These are phyloP conservation scores for Strigamia transsilvanica DNA, from an alignment of 2,888 invertebrate genomes.

Conservation along the genomic window DNA sequence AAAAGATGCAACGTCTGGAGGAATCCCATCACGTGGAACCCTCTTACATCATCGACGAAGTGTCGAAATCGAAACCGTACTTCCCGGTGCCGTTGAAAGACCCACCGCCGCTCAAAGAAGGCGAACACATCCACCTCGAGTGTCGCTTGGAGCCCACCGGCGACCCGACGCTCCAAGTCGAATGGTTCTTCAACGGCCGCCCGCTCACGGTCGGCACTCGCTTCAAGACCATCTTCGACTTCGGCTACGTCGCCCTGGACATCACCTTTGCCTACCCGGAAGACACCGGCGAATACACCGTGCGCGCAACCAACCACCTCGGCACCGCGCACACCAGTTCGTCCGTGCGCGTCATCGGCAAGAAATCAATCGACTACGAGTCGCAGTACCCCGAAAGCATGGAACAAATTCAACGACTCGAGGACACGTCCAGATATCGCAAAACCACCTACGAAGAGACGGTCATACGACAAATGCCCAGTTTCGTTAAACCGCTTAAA, in stretches of 20 bases:
- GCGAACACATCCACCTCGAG: constrained; percentile 89
- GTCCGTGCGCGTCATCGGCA: constrained; percentile 74
- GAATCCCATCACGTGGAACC: constrained; percentile 85
- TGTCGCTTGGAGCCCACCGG: constrained; percentile 94
- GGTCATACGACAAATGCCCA: constrained; percentile 83
- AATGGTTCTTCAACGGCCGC: constrained; percentile 92
- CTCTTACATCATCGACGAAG: constrained; percentile 88
- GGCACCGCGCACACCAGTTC: constrained; percentile 92
- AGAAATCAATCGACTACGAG: constrained; percentile 74
- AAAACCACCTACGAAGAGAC: constrained; percentile 81
- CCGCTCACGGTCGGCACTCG: constrained; percentile 81
- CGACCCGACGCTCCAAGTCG: constrained; percentile 93
- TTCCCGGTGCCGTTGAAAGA: constrained; percentile 89
- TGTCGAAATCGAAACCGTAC: constrained; percentile 92
- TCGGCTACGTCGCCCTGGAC: constrained; percentile 95
- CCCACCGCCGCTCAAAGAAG: constrained; percentile 84
- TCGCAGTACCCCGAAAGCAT: constrained; percentile 91
- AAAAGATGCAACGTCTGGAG: constrained; percentile 87
- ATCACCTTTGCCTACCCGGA: constrained; percentile 92
- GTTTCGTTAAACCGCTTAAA: constrained; percentile 85
- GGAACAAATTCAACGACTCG: constrained; percentile 79
- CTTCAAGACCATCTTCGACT: constrained; percentile 94
- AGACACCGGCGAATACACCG: constrained; percentile 95
- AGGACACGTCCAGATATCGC: constrained; percentile 71
- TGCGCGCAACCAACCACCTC: constrained; percentile 89